These are phyloP conservation scores for Oreonectes daqikongensis DNA, from an alignment of 2,797 vertebrate species.

Conservation along the genomic window DNA sequence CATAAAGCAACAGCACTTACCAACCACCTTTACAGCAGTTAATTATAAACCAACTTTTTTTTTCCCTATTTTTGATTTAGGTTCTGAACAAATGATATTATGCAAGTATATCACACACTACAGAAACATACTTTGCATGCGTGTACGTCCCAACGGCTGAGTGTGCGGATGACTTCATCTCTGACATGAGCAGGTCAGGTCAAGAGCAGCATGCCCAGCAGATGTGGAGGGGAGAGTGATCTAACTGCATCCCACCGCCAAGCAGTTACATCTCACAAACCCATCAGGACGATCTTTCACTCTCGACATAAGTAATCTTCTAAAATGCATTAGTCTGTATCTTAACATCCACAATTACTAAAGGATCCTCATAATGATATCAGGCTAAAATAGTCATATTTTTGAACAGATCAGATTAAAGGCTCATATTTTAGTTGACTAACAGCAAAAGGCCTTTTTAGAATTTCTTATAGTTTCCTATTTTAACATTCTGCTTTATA, in stretches of 20 bases:
- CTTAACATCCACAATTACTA: neutral
- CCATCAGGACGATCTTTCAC: neutral
- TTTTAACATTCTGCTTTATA: neutral
- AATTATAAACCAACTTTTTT: neutral
- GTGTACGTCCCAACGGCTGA: constrained; percentile 17
- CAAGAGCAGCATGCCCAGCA: constrained; percentile 60
- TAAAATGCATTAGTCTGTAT: neutral
- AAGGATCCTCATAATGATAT: neutral
- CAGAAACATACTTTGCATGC: constrained; percentile 20
- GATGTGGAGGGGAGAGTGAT: constrained; percentile 57
- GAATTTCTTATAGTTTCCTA: neutral
- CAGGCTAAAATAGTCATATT: neutral
- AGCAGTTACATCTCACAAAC: neutral
- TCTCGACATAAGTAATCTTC: constrained; percentile 1
- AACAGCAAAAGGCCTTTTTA: neutral
- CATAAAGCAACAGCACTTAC: neutral
- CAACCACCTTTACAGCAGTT: neutral
- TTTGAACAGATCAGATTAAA: neutral
- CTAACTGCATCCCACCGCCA: neutral
- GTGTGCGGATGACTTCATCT: constrained; percentile 61
- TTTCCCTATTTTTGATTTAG: too few relatives aligned
- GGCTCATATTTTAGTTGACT: neutral
- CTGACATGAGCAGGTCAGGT: constrained; percentile 54
- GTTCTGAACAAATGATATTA: neutral
- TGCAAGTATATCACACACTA: neutral